A percentile compares a stretch with the other conserved stretches of the same genome.
phyloP scores from a whole-genome alignment of 2,888 invertebrate species.

The Pandemis heparana region DNA sequence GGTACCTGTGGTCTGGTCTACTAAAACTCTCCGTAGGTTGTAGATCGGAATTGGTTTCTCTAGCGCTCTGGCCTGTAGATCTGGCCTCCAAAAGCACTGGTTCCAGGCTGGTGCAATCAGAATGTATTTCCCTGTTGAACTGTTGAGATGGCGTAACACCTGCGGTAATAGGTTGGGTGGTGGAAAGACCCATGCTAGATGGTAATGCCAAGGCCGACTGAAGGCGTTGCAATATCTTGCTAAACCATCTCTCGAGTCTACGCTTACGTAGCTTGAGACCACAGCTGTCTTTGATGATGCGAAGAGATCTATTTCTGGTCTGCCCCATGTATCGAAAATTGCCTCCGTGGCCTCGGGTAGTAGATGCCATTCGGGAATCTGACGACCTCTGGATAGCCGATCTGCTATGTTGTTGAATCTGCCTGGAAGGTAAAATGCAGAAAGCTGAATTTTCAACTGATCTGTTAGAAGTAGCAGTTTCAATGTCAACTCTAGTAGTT shows the following conservation, averaged over 20 bases:
- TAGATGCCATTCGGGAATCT: conserved; percentile 46
- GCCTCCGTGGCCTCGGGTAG: conserved; percentile 24
- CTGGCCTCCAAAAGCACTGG: conserved; percentile 48
- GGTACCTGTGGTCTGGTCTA: conserved; percentile 40
- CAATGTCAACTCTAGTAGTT: conserved; percentile 32
- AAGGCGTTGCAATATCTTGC: conserved; percentile 35
- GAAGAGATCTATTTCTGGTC: conserved; percentile 45
- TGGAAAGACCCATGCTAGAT: conserved; percentile 35
- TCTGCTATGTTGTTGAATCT: conserved; percentile 55
- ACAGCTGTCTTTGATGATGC: conserved; percentile 37
- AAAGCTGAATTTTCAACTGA: conserved; percentile 17
- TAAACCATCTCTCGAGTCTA: conserved; percentile 29
- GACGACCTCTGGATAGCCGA: conserved; percentile 45
- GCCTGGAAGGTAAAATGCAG: conserved; percentile 48
- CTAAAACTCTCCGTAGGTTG: conserved; percentile 34
- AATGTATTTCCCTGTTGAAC: conserved; percentile 18
- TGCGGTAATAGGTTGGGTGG: conserved; percentile 34
- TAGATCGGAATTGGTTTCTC: conserved; percentile 27
- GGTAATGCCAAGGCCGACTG: conserved; percentile 28
- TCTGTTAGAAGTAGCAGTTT: conserved; percentile 22
- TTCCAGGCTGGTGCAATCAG: conserved; percentile 46
- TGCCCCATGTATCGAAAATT: conserved; percentile 44
- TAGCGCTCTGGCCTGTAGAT: conserved; percentile 43
- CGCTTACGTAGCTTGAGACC: conserved; percentile 31
- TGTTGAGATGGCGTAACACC: conserved; percentile 32